A percentile compares a stretch with the other conserved stretches of the same genome.
These are phyloP conservation scores for Gastrophryne carolinensis DNA, from an alignment of 2,797 vertebrate species.

Conservation along the genomic window DNA sequence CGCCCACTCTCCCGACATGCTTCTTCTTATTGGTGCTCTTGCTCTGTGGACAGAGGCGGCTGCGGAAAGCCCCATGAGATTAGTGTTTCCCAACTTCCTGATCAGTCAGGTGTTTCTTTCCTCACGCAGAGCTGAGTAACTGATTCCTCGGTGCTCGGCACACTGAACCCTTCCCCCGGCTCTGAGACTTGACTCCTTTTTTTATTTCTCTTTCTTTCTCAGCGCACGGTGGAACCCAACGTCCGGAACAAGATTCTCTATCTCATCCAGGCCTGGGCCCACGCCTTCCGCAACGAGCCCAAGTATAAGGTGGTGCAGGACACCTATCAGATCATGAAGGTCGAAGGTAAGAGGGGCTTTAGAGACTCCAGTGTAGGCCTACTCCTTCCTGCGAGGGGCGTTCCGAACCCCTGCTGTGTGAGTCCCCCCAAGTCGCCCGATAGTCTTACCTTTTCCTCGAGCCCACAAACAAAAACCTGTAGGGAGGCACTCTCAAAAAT, in stretches of 20 bases:
- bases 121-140: too few relatives aligned
- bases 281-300: slow-evolving; percentile 95
- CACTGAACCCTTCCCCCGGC: neutral
- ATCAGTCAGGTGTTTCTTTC: slow-evolving; percentile 41
- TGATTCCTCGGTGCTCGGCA: too few relatives aligned
- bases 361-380: too few relatives aligned
- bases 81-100: slow-evolving; percentile 18
- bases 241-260: slow-evolving; percentile 95
- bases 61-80: neutral
- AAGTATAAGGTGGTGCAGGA: slow-evolving; percentile 99
- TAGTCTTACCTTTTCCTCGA: too few relatives aligned
- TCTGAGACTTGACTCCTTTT: neutral
- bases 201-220: slow-evolving; percentile 18
- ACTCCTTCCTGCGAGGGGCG: too few relatives aligned
- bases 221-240: slow-evolving; percentile 90
- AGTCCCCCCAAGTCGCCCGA: too few relatives aligned
- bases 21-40: neutral
- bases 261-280: slow-evolving; percentile 96
- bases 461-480: too few relatives aligned
- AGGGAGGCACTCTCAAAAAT: too few relatives aligned
- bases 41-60: neutral
- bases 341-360: slow-evolving; percentile 80
- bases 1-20: neutral
- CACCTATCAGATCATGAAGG: slow-evolving; percentile 98
- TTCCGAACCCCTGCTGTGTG: too few relatives aligned